Evolutionary conservation across 2,113 vertebrate genomes (phyloP).

Genomic region (Hydrochoerus hydrochaeris): DNA sequence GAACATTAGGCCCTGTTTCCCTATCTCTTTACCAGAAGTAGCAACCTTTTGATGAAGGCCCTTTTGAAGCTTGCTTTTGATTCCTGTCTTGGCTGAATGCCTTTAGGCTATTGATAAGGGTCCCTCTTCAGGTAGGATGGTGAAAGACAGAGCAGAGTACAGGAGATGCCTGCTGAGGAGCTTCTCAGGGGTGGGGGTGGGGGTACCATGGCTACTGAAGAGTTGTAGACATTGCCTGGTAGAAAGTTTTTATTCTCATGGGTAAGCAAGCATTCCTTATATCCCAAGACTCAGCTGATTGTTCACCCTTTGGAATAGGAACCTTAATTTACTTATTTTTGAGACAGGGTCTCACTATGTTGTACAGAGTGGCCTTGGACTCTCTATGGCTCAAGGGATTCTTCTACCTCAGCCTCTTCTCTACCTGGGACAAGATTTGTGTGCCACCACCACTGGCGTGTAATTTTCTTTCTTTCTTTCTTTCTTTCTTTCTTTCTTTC

Average conservation of each 20-base stretch:
- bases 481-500: too few species aligned
- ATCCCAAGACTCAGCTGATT: neutral
- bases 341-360: neutral
- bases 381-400: neutral
- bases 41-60: constrained; percentile 21
- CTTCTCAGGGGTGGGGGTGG: neutral
- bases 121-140: neutral
- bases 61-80: neutral
- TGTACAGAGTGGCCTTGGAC: neutral
- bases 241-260: neutral
- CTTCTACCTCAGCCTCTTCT: neutral
- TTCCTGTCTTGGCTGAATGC: neutral
- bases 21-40: neutral
- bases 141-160: neutral
- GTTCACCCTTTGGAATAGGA: neutral
- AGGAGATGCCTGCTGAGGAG: neutral
- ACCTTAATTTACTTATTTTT: neutral
- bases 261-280: neutral
- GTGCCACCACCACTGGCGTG: neutral
- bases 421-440: neutral
- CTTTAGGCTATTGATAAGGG: neutral
- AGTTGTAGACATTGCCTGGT: neutral
- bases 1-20: neutral
- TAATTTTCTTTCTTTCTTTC: too few species aligned
- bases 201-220: neutral